These are phyloP conservation scores for Glyptemys insculpta DNA, from an alignment of 2,797 vertebrate species.

Conservation along the genomic window DNA sequence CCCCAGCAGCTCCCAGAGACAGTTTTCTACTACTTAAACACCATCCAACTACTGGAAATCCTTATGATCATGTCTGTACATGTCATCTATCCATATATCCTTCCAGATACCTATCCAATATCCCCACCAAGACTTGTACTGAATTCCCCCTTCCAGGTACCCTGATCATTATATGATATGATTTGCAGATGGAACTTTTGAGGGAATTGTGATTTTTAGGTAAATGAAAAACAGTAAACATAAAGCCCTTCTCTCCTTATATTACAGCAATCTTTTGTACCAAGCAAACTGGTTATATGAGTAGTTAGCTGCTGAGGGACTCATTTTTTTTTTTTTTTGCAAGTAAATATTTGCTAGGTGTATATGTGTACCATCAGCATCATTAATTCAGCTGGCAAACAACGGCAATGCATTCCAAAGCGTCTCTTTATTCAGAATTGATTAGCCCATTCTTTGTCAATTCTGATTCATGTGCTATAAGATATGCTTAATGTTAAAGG, in stretches of 20 bases:
- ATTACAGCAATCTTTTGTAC: neutral
- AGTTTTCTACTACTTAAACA: neutral
- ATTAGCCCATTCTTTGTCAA: neutral
- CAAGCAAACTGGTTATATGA: slow-evolving; percentile 6
- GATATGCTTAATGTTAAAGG: neutral
- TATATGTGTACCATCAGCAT: neutral
- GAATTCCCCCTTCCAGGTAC: neutral
- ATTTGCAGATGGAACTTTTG: neutral
- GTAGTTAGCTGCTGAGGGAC: neutral
- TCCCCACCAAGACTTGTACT: neutral
- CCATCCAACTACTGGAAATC: neutral
- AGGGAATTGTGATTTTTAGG: neutral
- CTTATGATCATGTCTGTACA: neutral
- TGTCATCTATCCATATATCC: neutral
- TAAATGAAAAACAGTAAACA: neutral
- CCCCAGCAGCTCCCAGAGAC: neutral
- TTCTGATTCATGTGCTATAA: neutral
- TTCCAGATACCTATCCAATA: neutral
- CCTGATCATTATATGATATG: neutral
- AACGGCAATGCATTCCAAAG: neutral
- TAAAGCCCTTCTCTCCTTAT: neutral
- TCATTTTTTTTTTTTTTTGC: neutral
- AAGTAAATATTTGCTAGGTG: slow-evolving; percentile 41
- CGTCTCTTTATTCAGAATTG: neutral
- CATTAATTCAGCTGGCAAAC: neutral